Base-by-base conservation (phyloP, 2,888 invertebrate genomes). In the Zeuzera pyrina region DNA sequence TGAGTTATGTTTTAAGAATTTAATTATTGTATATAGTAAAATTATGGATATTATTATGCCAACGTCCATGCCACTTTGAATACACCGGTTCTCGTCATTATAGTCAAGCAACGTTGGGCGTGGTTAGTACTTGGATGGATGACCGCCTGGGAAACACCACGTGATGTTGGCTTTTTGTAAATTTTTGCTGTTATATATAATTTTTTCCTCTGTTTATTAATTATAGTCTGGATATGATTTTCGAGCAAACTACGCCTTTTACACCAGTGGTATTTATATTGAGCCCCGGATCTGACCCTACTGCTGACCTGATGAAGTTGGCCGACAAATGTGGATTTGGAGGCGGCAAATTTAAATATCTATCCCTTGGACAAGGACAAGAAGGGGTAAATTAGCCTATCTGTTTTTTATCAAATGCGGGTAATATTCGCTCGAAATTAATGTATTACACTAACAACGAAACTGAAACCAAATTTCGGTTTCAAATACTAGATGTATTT, bases 291-390 rank as follows among this genome's bases (percentile, higher is more conserved):
- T 95, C 96, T 0, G 96, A 98, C 73, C 97, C 97, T 1, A 91
- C 96, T 0, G 91, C 91, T 36, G 94, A 94, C 53, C 71, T 94
- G 31, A 91, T 92, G 87, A 93, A 92, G 66, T 63, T 94, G 10
- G 91, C 93, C 3, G 88, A 91, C 42, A 73, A 89, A 46, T 83
- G 87, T 42, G 89, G 89, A 25, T 88, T 87, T 39, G 91, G 92
- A 16, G 87, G 89, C 27, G 89, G 89, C 25, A 93, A 91, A 63
- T 94, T 97, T 62, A 90, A 91, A 53, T 93, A 93, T 59, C 86
- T 97, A 12, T 97, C 97, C 0, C 85, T 97, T 2, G 97, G 97
- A 2, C 97, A 97, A 70, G 97, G 96, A 0, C 97, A 97, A 64
- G 96, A 97, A 68, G 85, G 88, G 53, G 94, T 93, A 45, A 65